Evolutionary conservation across 2,797 vertebrate species (phyloP), one percentile per base, ranked within the genome.

Genomic region (Acipenser oxyrinchus): DNA sequence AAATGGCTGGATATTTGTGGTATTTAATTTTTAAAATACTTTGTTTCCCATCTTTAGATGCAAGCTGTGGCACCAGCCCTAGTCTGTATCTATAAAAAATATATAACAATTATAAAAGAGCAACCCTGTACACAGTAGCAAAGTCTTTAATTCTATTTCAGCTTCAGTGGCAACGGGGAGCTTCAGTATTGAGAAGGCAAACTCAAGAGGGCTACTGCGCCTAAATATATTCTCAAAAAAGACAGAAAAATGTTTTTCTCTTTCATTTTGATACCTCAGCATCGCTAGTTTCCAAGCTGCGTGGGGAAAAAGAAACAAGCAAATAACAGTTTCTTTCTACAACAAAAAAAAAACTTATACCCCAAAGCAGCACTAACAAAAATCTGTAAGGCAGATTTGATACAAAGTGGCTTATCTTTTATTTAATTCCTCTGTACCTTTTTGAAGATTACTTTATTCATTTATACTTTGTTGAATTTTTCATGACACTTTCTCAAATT

Each of bases 121-220:
- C 5, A 11, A 58, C 23, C 8, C 53, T 7, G 48, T 13, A 7
- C 55, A 58, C 48, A 12, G 37, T 37, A 37, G 4, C 37, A 37
- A 37, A 4, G 37, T 69, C 10, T 48, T 51, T 51, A 37, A 49
- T 67, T 51, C 9, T 57, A 12, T 65, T 57, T 70, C 37, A 53
- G 18, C 13, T 52, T n/a, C 53, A 60, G 58, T 70, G 65, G 65
- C 12, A 67, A 60, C 52, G 49, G 3, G 52, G 60, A 51, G 64
- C 48, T 53, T 62, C 55, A 64, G 10, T 11, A 65, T 52, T 63
- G 10, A 55, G 23, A 63, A 58, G 10, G 23, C 12, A 55, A 18
- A 8, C 18, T 48, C 18, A 67, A 67, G 58, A 49, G 48, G 13
- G 11, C 12, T 10, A 12, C 48, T 51, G 23, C 15, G 37, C 37